phyloP scores from a whole-genome alignment of 2,797 vertebrate species.

The Lophius americanus region DNA sequence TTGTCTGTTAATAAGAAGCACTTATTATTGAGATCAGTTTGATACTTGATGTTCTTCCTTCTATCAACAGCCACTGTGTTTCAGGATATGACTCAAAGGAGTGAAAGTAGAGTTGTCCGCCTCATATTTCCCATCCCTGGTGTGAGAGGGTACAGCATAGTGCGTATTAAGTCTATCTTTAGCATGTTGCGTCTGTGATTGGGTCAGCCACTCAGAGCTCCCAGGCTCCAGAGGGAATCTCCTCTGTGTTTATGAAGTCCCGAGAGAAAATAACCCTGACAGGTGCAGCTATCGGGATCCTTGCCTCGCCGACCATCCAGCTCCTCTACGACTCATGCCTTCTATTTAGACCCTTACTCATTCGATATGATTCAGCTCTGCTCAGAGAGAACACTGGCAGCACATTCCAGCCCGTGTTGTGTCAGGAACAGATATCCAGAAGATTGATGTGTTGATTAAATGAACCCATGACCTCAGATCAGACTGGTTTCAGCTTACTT shows the following conservation, averaged over 20 bases:
- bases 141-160: constrained; percentile 44
- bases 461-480: background rate
- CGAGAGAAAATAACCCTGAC: constrained; percentile 71
- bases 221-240: constrained; percentile 72
- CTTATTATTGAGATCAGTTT: background rate
- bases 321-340: constrained; percentile 66
- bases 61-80: background rate
- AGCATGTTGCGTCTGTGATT: constrained; percentile 59
- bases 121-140: constrained; percentile 39
- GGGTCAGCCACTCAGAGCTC: constrained; percentile 60
- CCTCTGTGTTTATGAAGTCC: constrained; percentile 62
- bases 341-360: constrained; percentile 77
- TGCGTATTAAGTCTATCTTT: constrained; percentile 66
- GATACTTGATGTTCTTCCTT: background rate
- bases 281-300: constrained; percentile 72
- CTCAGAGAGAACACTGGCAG: constrained; percentile 25
- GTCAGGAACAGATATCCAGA: constrained; percentile 6
- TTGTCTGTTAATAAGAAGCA: constrained; percentile 2
- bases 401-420: constrained; percentile 25
- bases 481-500: background rate
- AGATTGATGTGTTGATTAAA: constrained; percentile 6
- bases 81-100: constrained; percentile 2
- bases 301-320: constrained; percentile 31
- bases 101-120: constrained; percentile 5
- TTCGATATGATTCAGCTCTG: constrained; percentile 43